A percentile compares a stretch with the other conserved stretches of the same genome.
phyloP scores from a whole-genome alignment of 2,113 vertebrate species.

The Lichenostomus cassidix region DNA sequence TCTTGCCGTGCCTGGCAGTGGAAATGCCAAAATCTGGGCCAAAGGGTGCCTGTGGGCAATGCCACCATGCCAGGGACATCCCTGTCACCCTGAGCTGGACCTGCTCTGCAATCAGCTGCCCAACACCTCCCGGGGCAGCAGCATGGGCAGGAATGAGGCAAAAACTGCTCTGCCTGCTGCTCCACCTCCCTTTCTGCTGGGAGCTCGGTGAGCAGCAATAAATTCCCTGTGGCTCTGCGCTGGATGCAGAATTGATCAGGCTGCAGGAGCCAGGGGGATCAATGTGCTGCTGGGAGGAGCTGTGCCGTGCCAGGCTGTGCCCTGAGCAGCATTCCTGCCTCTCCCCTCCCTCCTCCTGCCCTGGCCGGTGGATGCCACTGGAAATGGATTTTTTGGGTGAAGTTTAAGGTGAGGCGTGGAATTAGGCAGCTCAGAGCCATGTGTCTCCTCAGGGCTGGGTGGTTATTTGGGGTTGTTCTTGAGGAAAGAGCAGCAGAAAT shows the following conservation, averaged over 20 bases:
- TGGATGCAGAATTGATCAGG: constrained; percentile 35
- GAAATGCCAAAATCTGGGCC: neutral
- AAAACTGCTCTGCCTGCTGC: neutral
- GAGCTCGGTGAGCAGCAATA: constrained; percentile 16
- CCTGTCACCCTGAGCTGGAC: neutral
- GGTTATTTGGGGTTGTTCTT: neutral
- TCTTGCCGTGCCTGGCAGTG: neutral
- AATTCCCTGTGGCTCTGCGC: neutral
- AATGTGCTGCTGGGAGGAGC: neutral
- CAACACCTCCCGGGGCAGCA: neutral
- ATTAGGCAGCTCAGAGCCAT: neutral
- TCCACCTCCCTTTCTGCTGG: neutral
- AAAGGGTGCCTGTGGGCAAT: neutral
- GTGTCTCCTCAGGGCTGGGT: neutral
- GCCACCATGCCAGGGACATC: neutral
- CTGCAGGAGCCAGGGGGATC: constrained; percentile 52
- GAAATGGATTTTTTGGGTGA: neutral
- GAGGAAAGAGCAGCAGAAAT: neutral
- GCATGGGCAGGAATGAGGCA: neutral
- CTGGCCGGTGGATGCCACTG: neutral
- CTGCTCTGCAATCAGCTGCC: neutral
- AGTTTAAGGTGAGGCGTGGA: neutral
- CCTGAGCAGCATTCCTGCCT: neutral
- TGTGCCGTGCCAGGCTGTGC: neutral
- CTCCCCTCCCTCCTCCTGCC: neutral